phyloP scores from a whole-genome alignment of 2,888 invertebrate genomes.

The Cremastinae sp. region DNA sequence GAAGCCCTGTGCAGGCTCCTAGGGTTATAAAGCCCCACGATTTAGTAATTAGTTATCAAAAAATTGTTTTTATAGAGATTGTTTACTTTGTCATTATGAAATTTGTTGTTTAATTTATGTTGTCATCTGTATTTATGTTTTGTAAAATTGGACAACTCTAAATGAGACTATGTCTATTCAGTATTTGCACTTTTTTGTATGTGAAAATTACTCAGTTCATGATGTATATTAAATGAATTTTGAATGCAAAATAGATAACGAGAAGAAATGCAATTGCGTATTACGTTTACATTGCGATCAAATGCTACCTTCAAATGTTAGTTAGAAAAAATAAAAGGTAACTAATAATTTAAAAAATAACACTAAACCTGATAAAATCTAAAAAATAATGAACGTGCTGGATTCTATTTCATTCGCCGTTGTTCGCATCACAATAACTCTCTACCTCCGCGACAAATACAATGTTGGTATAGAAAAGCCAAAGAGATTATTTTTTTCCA shows the following conservation, averaged over 20 bases:
- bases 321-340: constrained; percentile 19
- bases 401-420: constrained; percentile 22
- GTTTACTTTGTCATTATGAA: neutral
- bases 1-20: too few species aligned
- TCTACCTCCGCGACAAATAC: constrained; percentile 37
- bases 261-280: constrained; percentile 22
- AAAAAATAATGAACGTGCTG: constrained; percentile 38
- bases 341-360: too few species aligned
- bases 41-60: too few species aligned
- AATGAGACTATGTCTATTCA: neutral
- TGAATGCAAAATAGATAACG: neutral
- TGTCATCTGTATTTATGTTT: too few species aligned
- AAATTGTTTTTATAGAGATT: too few species aligned
- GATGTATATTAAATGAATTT: constrained; percentile 37
- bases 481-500: constrained; percentile 32
- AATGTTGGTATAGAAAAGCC: constrained; percentile 25
- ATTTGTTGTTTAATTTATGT: neutral
- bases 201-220: constrained; percentile 34
- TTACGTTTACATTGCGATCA: constrained; percentile 44
- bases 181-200: neutral
- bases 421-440: constrained; percentile 45
- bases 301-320: constrained; percentile 55
- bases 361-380: constrained; percentile 52
- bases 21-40: too few species aligned
- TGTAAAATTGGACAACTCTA: neutral